A percentile compares a stretch with the other conserved stretches of the same genome.
Evolutionary conservation across 2,888 invertebrate species (phyloP).

Genomic region (Meteorus cinctellus): DNA sequence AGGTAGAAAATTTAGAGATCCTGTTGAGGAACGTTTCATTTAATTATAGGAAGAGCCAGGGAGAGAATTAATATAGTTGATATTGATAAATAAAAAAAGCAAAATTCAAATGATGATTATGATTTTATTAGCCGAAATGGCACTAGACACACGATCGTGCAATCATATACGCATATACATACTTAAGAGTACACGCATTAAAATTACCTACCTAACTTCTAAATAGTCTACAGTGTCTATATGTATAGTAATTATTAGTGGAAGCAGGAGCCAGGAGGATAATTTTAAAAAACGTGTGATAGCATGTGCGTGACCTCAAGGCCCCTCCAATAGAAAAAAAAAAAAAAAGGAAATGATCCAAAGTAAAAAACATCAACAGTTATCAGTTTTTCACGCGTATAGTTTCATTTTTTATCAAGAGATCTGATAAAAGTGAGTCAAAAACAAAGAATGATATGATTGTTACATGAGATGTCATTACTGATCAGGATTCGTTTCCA

Average conservation of each 20-base stretch:
- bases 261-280: conserved; percentile 50
- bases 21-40: conserved; percentile 77
- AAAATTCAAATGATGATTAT: conserved; percentile 48
- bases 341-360: background rate
- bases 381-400: background rate
- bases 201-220: conserved; percentile 50
- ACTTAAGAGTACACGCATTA: conserved; percentile 53
- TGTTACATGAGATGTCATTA: background rate
- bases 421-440: too few species aligned
- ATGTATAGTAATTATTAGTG: conserved; percentile 40
- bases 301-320: conserved; percentile 34
- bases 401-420: too few species aligned
- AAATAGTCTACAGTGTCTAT: conserved; percentile 17
- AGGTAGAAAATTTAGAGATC: conserved; percentile 77
- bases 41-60: conserved; percentile 71
- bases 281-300: conserved; percentile 20
- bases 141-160: conserved; percentile 52
- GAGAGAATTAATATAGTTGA: background rate
- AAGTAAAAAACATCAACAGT: background rate
- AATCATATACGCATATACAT: conserved; percentile 48
- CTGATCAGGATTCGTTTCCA: background rate
- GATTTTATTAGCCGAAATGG: conserved; percentile 53
- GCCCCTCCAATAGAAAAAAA: conserved; percentile 28
- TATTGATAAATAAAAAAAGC: background rate
- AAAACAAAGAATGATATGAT: background rate